Evolutionary conservation across 2,797 vertebrate species (phyloP).

Genomic region (Carduelis carduelis): DNA sequence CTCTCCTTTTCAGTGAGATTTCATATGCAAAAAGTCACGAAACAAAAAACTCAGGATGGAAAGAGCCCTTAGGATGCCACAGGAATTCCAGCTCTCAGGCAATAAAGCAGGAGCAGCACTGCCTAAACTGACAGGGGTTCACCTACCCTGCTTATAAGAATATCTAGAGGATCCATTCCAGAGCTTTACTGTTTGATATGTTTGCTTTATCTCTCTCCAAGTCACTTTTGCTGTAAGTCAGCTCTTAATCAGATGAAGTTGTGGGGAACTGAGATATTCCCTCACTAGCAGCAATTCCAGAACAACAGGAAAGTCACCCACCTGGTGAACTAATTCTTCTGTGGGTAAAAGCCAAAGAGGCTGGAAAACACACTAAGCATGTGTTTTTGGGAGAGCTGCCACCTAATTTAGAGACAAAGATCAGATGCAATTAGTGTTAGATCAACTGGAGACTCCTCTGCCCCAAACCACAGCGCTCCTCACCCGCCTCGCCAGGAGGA

Average conservation of each 20-base stretch:
- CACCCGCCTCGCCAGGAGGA: background rate
- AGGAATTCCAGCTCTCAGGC: background rate
- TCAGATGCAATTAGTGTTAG: slow-evolving; percentile 5
- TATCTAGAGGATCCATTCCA: background rate
- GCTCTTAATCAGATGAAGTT: slow-evolving; percentile 15
- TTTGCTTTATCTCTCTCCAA: slow-evolving; percentile 1
- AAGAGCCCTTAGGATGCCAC: background rate
- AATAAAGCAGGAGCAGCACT: background rate
- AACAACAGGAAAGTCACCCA: slow-evolving; percentile 36
- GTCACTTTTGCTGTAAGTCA: background rate
- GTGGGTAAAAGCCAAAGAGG: slow-evolving; percentile 7
- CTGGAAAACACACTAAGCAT: slow-evolving; percentile 40
- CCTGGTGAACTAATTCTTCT: slow-evolving; percentile 52
- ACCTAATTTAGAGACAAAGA: slow-evolving; percentile 43
- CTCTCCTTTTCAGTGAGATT: background rate
- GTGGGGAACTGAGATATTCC: slow-evolving; percentile 25
- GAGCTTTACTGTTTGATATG: background rate
- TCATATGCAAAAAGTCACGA: background rate
- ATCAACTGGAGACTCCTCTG: background rate
- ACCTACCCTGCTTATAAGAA: background rate
- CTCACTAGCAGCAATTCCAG: slow-evolving; percentile 27
- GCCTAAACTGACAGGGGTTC: background rate
- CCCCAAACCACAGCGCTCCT: background rate
- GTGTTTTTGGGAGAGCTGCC: slow-evolving; percentile 28
- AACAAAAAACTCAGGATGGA: background rate